A percentile compares a stretch with the other conserved stretches of the same genome.
phyloP scores from a whole-genome alignment of 2,113 vertebrate genomes.

The western clawed frog (Xenopus tropicalis) region UCB_Xtro_10.0 CM004447.2:24526501-24527000 shows the following conservation, averaged over 20 bases:
- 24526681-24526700: slow-evolving; percentile 6
- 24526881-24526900: slow-evolving; percentile 21
- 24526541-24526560: too few species aligned
- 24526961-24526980: neutral
- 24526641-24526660: slow-evolving; percentile 1
- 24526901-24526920: slow-evolving; percentile 8
- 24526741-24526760: slow-evolving; percentile 16
- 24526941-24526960: too few species aligned
- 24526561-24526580: neutral
- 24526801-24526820: slow-evolving; percentile 11
- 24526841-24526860: slow-evolving; percentile 29
- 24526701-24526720: slow-evolving; percentile 1
- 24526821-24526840: slow-evolving; percentile 22
- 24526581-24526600: neutral
- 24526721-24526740: neutral
- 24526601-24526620: slow-evolving; percentile 21
- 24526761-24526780: slow-evolving; percentile 13
- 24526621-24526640: slow-evolving; percentile 8
- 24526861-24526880: neutral
- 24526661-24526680: neutral
- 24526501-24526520: too few species aligned
- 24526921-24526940: slow-evolving; percentile 16
- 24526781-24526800: slow-evolving; percentile 24
- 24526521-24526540: too few species aligned
- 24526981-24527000: neutral